These are phyloP conservation scores for Ostrea edulis DNA, from an alignment of 1,140 invertebrate genomes.

Conservation along the genomic window DNA sequence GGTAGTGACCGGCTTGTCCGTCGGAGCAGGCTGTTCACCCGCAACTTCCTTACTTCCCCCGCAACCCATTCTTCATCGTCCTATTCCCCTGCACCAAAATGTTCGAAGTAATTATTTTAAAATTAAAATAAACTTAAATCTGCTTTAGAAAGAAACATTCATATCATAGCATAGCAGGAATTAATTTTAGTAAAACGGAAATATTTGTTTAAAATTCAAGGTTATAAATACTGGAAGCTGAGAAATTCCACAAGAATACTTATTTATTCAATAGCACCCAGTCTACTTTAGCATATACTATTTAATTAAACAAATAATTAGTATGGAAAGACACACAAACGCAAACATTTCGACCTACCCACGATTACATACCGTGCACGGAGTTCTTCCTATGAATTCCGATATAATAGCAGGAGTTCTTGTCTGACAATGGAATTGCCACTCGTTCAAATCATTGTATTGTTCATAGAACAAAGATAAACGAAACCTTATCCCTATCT, in stretches of 20 bases:
- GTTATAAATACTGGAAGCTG: no score
- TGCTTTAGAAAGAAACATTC: no score
- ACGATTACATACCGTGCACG: background rate
- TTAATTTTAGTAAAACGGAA: no score
- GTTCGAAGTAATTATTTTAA: background rate
- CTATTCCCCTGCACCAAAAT: background rate
- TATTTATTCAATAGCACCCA: no score
- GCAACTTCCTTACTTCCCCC: background rate
- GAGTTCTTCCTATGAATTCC: background rate
- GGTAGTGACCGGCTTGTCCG: background rate
- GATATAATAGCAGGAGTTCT: background rate
- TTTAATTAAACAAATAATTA: no score
- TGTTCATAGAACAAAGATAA: background rate
- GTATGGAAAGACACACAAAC: no score
- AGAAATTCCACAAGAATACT: no score
- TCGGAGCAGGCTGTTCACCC: background rate
- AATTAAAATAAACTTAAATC: no score
- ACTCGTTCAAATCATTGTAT: background rate
- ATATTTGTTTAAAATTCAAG: no score
- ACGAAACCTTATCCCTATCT: background rate
- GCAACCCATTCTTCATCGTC: background rate
- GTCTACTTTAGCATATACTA: no score
- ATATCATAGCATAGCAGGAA: no score
- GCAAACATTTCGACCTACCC: no score
- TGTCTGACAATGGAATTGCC: background rate